These are phyloP conservation scores for Turdus rufiventris DNA, from an alignment of 2,113 vertebrate genomes.

Conservation along the genomic window DNA sequence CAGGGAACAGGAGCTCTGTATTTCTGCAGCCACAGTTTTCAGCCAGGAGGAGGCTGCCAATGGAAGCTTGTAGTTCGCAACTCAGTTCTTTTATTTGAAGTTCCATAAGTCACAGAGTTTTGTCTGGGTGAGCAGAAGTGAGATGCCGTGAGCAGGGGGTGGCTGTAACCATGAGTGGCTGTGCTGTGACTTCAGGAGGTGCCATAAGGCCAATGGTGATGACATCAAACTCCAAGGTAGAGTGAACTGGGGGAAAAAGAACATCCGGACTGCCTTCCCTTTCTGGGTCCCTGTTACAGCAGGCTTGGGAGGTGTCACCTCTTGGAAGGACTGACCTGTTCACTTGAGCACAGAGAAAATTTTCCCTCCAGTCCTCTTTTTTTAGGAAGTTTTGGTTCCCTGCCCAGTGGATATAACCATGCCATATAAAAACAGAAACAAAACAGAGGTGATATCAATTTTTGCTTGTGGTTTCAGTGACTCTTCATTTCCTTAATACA, in stretches of 20 bases:
- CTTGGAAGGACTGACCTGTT: not conserved
- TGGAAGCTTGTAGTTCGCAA: not conserved
- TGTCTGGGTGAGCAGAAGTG: not conserved
- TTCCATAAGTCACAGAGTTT: not conserved
- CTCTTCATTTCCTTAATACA: not conserved
- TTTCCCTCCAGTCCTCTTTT: not conserved
- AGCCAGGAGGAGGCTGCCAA: not conserved
- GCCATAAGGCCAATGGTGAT: not conserved
- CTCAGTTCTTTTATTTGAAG: not conserved
- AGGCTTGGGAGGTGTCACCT: not conserved
- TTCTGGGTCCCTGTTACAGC: not conserved
- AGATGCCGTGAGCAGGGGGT: not conserved
- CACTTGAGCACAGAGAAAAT: not conserved
- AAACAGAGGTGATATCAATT: not conserved
- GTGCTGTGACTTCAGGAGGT: not conserved
- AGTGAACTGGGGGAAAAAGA: not conserved
- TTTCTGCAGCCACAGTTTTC: not conserved
- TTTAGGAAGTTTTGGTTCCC: not conserved
- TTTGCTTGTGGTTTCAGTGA: not conserved
- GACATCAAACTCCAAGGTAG: fast-evolving
- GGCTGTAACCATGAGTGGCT: not conserved
- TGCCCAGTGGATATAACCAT: not conserved
- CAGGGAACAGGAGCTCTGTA: not conserved
- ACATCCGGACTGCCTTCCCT: not conserved
- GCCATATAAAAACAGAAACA: not conserved